These are phyloP conservation scores for Falco biarmicus DNA, from an alignment of 2,797 vertebrate species.

Conservation along the genomic window DNA sequence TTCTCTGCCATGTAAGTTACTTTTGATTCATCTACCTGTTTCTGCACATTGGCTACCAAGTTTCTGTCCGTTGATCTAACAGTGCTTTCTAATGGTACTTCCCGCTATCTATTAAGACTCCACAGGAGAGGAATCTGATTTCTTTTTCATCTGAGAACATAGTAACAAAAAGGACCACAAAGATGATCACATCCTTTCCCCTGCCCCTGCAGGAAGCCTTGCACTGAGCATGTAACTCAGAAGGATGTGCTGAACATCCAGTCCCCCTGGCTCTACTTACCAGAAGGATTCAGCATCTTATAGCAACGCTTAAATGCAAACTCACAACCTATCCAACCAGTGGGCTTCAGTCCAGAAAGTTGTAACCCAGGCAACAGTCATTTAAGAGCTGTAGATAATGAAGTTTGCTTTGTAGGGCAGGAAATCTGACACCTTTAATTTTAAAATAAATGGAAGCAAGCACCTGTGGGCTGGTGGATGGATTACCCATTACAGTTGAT, in stretches of 20 bases:
- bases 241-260: neutral
- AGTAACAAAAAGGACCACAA: neutral
- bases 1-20: neutral
- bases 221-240: neutral
- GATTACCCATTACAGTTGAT: neutral
- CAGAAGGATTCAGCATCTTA: neutral
- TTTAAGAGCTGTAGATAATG: neutral
- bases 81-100: neutral
- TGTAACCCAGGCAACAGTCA: neutral
- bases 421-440: neutral
- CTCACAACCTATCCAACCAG: neutral
- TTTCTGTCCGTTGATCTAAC: neutral
- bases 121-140: neutral
- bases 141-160: neutral
- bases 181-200: neutral
- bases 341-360: neutral
- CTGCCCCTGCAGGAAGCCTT: neutral
- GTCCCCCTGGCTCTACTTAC: neutral
- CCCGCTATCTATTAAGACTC: neutral
- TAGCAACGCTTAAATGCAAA: neutral
- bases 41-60: neutral
- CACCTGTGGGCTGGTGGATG: fast-evolving
- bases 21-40: neutral
- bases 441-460: neutral
- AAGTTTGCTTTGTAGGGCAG: neutral